Evolutionary conservation across 2,113 vertebrate species (phyloP).

Genomic region (Plestiodon gilberti): DNA sequence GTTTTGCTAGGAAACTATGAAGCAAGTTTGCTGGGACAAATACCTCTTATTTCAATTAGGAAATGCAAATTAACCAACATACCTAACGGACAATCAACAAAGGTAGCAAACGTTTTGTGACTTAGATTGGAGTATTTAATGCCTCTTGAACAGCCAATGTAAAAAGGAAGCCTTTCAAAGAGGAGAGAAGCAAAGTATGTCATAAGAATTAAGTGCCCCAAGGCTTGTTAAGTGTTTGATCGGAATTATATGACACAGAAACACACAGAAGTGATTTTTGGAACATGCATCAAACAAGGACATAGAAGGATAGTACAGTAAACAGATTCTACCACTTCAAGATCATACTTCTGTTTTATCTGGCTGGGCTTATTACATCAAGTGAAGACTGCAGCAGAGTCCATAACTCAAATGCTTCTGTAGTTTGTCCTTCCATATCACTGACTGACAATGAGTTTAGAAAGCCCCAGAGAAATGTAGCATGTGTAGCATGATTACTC

Average conservation of each 20-base stretch:
- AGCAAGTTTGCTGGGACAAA: background rate
- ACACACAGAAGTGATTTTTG: background rate
- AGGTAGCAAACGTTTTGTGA: background rate
- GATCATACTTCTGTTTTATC: background rate
- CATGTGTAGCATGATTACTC: background rate
- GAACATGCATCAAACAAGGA: background rate
- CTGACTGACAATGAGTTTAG: background rate
- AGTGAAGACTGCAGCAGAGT: background rate
- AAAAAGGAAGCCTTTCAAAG: background rate
- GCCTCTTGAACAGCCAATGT: background rate
- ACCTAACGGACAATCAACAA: background rate
- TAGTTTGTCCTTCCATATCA: background rate
- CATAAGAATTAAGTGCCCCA: background rate
- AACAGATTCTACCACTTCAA: background rate
- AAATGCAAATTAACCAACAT: slow-evolving; percentile 15
- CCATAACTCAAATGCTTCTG: background rate
- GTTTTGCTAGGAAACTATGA: background rate
- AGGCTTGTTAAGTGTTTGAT: background rate
- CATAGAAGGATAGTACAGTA: background rate
- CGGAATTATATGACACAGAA: background rate
- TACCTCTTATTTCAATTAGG: slow-evolving; percentile 4
- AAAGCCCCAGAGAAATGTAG: background rate
- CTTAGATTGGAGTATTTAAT: background rate
- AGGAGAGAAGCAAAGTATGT: background rate
- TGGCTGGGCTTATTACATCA: slow-evolving; percentile 16